Evolutionary conservation across 2,888 invertebrate species (phyloP), one percentile per base, ranked within the genome.

Genomic region (Cyrtodaria siliqua): DNA sequence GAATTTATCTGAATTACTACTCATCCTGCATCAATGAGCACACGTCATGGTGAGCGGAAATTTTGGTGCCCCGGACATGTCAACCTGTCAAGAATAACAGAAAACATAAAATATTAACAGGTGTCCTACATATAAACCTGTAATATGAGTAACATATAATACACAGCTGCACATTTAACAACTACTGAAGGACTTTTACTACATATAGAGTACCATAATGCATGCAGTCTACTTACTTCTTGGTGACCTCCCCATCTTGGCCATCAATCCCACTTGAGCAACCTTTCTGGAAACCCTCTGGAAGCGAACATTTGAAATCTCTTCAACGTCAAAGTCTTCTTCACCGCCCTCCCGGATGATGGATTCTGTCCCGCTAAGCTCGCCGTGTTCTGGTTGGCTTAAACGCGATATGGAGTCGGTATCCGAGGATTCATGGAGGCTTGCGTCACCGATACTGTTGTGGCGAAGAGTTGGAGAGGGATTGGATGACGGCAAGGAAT

Each of bases 401-500:
- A 66, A 40, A 16, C 72, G 62, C 9, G 84, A 83, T 33, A 82
- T n/a, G 9, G 80, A 78, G 26, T 86, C 85, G 1, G 82, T 79
- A 55, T 86, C 85, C 1, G 85, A 79, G 0, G 83, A 83, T 23
- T 83, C 81, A 20, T 61, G 73, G 26, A 67, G 60, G 44, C 73
- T 71, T 18, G 67, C 62, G 50, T 68, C 71, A 27, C 60, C 62
- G 4, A 68, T 50, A 66, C 77, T 70, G 27, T 71, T 55, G 42
- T 71, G 64, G 26, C 57, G 47, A 20, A 79, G 68, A 53, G 81
- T 79, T 38, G 85, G 85, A 24, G 85, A 86, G 9, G 85, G 84
- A 71, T 86, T 81, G 8, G 85, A 86, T n/a, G 85, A 86, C 3
- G 85, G 84, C 18, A 86, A 59, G 27, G 82, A 83, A 38, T 86